These are phyloP conservation scores for Trogon surrucura DNA, from an alignment of 2,113 vertebrate genomes.

Conservation along the genomic window DNA sequence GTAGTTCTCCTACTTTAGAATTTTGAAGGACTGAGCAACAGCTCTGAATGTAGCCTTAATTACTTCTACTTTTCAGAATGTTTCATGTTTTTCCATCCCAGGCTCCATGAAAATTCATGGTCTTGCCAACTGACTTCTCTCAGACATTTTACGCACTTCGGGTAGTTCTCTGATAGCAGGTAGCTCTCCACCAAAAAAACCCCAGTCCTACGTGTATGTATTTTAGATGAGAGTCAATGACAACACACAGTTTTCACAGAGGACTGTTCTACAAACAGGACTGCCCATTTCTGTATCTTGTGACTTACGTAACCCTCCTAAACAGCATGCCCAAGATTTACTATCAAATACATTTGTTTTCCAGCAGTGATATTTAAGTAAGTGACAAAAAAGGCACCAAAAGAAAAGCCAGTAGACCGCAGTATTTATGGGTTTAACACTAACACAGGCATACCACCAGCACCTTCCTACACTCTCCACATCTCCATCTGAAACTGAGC, in stretches of 20 bases:
- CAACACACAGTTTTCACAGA: rapidly evolving
- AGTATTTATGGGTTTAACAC: neutral
- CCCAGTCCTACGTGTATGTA: neutral
- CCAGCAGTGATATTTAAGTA: neutral
- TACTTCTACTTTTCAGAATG: neutral
- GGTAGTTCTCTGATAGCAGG: neutral
- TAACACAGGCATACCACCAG: neutral
- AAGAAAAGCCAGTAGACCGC: neutral
- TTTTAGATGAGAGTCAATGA: neutral
- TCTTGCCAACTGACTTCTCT: neutral
- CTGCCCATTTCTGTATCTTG: neutral
- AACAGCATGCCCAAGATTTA: neutral
- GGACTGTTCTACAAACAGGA: neutral
- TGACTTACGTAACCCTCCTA: neutral
- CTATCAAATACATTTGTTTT: neutral
- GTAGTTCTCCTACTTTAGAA: neutral
- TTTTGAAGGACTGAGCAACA: neutral
- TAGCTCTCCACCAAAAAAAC: neutral
- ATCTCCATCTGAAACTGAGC: neutral
- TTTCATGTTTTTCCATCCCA: neutral
- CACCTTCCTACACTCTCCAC: rapidly evolving
- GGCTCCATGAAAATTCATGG: neutral
- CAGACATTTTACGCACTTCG: neutral
- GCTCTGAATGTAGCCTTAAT: neutral
- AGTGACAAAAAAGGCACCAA: neutral